Percentiles rank a stretch among this genome's conserved stretches.
Evolutionary conservation across 2,888 invertebrate genomes (phyloP).

Genomic region (Cantharis rufa): DNA sequence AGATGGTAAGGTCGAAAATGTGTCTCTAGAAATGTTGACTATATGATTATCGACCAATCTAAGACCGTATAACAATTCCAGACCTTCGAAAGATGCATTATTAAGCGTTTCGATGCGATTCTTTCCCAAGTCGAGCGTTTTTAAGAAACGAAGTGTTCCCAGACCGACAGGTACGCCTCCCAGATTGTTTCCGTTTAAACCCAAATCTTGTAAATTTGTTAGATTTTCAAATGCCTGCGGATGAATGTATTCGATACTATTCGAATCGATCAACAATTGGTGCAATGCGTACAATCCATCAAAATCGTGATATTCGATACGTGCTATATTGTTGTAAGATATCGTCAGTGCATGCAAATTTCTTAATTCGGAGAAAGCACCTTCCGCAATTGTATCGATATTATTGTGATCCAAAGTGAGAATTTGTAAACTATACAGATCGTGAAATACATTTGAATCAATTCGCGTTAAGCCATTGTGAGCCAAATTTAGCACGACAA

Average conservation of each 20-base stretch:
- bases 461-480: constrained; percentile 74
- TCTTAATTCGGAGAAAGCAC: constrained; percentile 74
- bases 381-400: constrained; percentile 71
- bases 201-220: constrained; percentile 77
- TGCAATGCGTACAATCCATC: constrained; percentile 74
- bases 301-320: constrained; percentile 72
- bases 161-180: constrained; percentile 72
- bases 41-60: constrained; percentile 81
- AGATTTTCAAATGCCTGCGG: constrained; percentile 76
- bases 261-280: constrained; percentile 75
- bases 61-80: constrained; percentile 75
- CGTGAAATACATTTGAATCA: constrained; percentile 73
- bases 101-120: constrained; percentile 75
- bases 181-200: constrained; percentile 74
- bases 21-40: constrained; percentile 74
- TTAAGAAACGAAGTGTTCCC: constrained; percentile 70
- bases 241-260: constrained; percentile 71
- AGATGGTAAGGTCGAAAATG: constrained; percentile 71
- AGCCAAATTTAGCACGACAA: constrained; percentile 76
- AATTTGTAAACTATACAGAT: constrained; percentile 74
- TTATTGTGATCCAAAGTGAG: constrained; percentile 74
- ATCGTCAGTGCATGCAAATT: constrained; percentile 77
- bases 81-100: constrained; percentile 73
- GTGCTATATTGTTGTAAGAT: constrained; percentile 71
- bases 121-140: constrained; percentile 79